phyloP scores from a whole-genome alignment of 1,140 invertebrate species.

The Metaphire vulgaris region DNA sequence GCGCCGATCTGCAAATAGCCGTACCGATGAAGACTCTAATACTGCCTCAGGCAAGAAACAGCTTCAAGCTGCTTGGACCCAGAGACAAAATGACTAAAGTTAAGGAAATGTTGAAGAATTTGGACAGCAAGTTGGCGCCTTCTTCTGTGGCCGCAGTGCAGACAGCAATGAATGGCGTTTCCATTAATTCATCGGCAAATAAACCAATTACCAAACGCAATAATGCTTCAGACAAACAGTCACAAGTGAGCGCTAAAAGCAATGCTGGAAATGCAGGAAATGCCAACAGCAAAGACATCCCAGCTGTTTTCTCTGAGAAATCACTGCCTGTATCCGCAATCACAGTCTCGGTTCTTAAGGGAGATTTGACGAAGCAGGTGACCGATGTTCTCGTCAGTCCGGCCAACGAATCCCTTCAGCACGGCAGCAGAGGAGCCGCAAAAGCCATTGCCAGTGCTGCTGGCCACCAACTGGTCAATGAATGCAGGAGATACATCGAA shows the following conservation, averaged over 20 bases:
- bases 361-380: background rate
- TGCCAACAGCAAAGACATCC: background rate
- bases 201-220: background rate
- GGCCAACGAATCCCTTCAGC: conserved; percentile 9
- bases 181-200: background rate
- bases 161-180: background rate
- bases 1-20: background rate
- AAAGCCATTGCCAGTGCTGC: conserved; percentile 24
- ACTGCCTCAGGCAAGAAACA: background rate
- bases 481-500: conserved; percentile 1
- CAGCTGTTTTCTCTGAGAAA: background rate
- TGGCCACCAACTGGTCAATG: conserved; percentile 5
- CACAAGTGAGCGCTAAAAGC: background rate
- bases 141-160: background rate
- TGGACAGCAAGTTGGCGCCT: background rate
- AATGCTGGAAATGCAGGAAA: background rate
- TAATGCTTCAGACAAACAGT: background rate
- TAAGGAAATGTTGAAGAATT: background rate
- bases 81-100: background rate
- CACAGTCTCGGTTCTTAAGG: background rate
- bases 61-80: background rate
- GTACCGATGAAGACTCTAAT: background rate
- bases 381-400: conserved; percentile 23
- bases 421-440: background rate
- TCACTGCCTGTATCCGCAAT: background rate